Evolutionary conservation across 2,113 vertebrate genomes (phyloP), one percentile per base, ranked within the genome.

Genomic region (Rousettus leschenaultii): DNA sequence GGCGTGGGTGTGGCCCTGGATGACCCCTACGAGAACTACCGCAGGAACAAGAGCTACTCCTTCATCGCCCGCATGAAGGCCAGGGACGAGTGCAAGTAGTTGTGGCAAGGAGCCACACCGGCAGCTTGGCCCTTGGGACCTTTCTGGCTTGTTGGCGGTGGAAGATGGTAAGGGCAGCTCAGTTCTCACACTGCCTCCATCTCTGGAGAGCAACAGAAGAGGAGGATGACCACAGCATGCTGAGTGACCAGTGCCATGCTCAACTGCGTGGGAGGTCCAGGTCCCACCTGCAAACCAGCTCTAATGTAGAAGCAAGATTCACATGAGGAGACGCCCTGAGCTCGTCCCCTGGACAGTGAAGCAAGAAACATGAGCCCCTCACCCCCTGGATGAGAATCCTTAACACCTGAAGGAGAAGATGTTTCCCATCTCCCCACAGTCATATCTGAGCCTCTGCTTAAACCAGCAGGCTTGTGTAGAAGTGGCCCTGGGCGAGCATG

Each of bases 21-120:
- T 0, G 99, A 99, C 98, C 99, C 99, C 1, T 99, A 99, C 0
- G 99, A 99, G 95, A 99, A 99, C 98, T 99, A 99, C 97, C 98
- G 99, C 74, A 98, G 99, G 89, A 99, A 99, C 98, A 99, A 99
- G 98, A 99, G 99, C 97, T 99, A 99, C 98, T 99, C 99, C 0
- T 99, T 99, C 98, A 99, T 99, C 0, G 99, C 99, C 0, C 99
- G 99, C 70, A 99, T 99, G 99, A 99, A 99, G 98, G 99, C 99
- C 77, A 98, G 99, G 66, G 99, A 99, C 75, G 99, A 99, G 98
- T 99, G 99, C 99, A 99, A 98, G 99, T 98, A 89, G 96, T 61
- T 0, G 0, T 48, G 38, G 77, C 86, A 0, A 28, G 51, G 59
- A 80, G 61, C 84, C 24, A 0, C 0, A 12, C 63, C 0, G 3